Percentiles rank a stretch among this genome's conserved stretches.
Conservation (phyloP, 2,113 vertebrate species). For the Ictalurus punctatus region DNA sequence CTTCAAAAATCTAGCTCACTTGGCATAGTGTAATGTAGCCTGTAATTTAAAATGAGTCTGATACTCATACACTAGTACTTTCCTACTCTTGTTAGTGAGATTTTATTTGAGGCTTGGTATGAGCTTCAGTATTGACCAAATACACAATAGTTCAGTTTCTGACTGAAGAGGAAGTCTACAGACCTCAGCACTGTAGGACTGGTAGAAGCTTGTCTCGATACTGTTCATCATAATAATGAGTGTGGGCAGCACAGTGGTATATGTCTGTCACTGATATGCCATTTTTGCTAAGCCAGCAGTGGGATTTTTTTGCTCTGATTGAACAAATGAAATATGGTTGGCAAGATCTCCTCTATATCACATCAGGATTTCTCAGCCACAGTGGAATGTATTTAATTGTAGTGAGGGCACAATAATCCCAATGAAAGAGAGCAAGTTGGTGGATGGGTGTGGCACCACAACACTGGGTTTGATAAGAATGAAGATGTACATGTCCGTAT, state of each 20-base stretch:
- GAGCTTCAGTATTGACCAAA: neutral
- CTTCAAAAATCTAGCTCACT: neutral
- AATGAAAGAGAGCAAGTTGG: neutral
- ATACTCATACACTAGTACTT: neutral
- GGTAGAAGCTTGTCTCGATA: constrained; percentile 8
- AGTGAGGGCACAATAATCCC: neutral
- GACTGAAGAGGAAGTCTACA: neutral
- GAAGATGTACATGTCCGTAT: neutral
- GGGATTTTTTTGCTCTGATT: constrained; percentile 15
- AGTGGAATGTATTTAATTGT: constrained; percentile 13
- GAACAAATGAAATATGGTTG: constrained; percentile 28
- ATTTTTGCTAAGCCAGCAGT: constrained; percentile 25
- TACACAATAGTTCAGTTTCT: neutral
- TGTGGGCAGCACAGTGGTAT: constrained; percentile 17
- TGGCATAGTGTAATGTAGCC: neutral
- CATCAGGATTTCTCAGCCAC: constrained; percentile 5
- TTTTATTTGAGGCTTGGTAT: neutral
- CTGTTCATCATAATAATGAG: constrained; percentile 20
- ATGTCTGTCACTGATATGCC: constrained; percentile 22
- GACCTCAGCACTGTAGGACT: neutral
- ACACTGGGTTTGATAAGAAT: neutral
- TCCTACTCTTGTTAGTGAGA: neutral
- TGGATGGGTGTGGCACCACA: neutral
- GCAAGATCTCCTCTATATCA: neutral
- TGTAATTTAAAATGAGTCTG: neutral